Base-by-base conservation (phyloP, 2,888 invertebrate species). In the Trichopria drosophilae region DNA sequence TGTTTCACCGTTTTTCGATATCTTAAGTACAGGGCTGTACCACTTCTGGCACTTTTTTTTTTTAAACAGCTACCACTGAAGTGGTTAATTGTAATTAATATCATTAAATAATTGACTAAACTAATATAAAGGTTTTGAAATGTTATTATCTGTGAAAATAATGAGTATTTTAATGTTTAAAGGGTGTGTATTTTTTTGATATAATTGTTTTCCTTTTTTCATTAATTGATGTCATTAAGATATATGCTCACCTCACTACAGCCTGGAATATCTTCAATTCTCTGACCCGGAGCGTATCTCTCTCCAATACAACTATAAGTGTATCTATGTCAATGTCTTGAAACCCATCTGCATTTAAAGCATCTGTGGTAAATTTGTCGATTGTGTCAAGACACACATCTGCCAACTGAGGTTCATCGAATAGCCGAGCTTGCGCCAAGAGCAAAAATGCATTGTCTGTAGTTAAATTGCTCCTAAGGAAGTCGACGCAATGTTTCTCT, bases 371-470 rank as follows among this genome's bases (percentile, higher is more conserved):
- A 66, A 88, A 87, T 72, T 89, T 88, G 69, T 92, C 91, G 55
- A 92, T 90, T 65, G 86, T 86, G 66, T 90, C 88, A 56, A 92
- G 77, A 65, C 92, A 92, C 23, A 89, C 76, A 0, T 86, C 83
- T n/a, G 90, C 89, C 45, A 92, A 69, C 68, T 89, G 87, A 0
- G 86, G 87, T 69, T 90, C 90, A 72, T 91, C 91, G 75, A 91
- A 92, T 29, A 91, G 73, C 18, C 90, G 78, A 0, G 91, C 91
- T 67, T 84, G 87, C 0, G 88, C 88, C 51, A 92, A 77, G 47
- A 92, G 77, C 73, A 90, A 79, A 68, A 91, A 91, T 5, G 91
- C 90, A 79, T 92, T 92, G 61, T 91, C 90, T 19, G 87, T 84
- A 45, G 85, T 85, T 53, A 92, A 78, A 71, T 89, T 89, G 56